Evolutionary conservation across 2,113 vertebrate genomes (phyloP).

Genomic region (Neolamprologus fasciatus): DNA sequence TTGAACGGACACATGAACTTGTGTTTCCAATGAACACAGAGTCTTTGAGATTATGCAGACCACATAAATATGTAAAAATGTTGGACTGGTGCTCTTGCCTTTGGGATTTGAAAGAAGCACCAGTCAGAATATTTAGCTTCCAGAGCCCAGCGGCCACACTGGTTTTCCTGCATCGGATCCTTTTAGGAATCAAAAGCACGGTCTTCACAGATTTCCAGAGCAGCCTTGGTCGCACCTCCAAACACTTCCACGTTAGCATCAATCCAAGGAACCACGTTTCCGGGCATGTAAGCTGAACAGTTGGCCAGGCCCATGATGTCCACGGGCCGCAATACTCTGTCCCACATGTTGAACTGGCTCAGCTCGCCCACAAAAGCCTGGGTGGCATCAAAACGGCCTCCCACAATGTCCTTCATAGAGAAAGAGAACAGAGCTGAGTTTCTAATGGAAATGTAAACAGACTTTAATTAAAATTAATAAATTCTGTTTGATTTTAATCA

Average conservation of each 20-base stretch:
- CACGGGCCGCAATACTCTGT: conserved; percentile 85
- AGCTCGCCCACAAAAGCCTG: conserved; percentile 98
- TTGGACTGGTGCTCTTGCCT: conserved; percentile 4
- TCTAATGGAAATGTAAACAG: background rate
- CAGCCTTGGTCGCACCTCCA: conserved; percentile 88
- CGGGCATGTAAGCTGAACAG: conserved; percentile 95
- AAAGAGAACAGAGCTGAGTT: background rate
- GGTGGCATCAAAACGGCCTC: conserved; percentile 93
- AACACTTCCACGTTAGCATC: conserved; percentile 92
- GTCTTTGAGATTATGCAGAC: conserved; percentile 8
- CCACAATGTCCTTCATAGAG: conserved; percentile 82
- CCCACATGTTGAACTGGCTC: conserved; percentile 99
- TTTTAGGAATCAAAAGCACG: conserved; percentile 88
- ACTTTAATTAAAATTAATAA: conserved; percentile 11
- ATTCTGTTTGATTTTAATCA: conserved; percentile 32
- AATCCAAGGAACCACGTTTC: conserved; percentile 94
- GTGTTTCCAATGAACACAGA: background rate
- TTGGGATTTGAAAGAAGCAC: conserved; percentile 27
- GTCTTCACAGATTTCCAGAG: conserved; percentile 92
- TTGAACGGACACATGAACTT: background rate
- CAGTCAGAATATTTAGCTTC: conserved; percentile 31
- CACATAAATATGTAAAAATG: conserved; percentile 13
- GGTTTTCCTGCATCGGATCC: background rate
- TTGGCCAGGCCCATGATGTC: conserved; percentile 93
- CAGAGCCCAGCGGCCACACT: background rate